Evolutionary conservation across 1,140 invertebrate species (phyloP).

Genomic region (Orius laevigatus): DNA sequence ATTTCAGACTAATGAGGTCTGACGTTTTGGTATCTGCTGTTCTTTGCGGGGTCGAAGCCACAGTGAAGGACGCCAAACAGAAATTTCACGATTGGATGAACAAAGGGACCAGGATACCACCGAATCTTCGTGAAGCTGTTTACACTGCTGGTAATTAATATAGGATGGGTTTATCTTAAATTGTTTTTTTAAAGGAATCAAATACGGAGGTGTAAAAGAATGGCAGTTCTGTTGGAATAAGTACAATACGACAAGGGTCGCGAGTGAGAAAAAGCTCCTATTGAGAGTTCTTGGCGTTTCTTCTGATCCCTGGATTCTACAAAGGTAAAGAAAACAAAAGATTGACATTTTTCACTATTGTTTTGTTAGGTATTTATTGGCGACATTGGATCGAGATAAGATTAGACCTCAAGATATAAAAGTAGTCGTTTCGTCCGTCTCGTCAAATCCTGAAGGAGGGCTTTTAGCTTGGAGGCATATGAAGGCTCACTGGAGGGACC

Average conservation of each 20-base stretch:
- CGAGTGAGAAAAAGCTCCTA: constrained; percentile 48
- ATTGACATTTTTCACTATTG: constrained; percentile 1
- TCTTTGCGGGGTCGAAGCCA: constrained; percentile 39
- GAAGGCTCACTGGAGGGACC: constrained; percentile 49
- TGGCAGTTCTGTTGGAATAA: constrained; percentile 60
- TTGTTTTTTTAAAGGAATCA: constrained; percentile 27
- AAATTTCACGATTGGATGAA: constrained; percentile 50
- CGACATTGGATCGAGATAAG: constrained; percentile 42
- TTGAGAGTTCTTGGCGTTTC: constrained; percentile 51
- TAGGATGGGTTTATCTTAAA: not conserved
- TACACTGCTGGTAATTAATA: constrained; percentile 46
- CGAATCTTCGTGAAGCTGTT: constrained; percentile 54
- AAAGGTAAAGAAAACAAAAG: constrained; percentile 30
- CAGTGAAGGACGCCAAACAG: constrained; percentile 40
- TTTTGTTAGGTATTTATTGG: constrained; percentile 38
- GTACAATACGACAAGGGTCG: constrained; percentile 46
- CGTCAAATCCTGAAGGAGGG: constrained; percentile 51
- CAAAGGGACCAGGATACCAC: constrained; percentile 36
- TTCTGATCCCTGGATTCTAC: constrained; percentile 52
- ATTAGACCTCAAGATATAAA: constrained; percentile 53
- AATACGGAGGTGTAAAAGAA: constrained; percentile 48
- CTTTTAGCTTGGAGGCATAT: constrained; percentile 62
- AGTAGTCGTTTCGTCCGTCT: constrained; percentile 46
- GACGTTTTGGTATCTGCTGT: constrained; percentile 41
- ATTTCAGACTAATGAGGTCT: constrained; percentile 35